Percentiles rank a stretch among this genome's conserved stretches.
These are phyloP conservation scores for Globia sparganii DNA, from an alignment of 2,888 invertebrate species.

Conservation along the genomic window DNA sequence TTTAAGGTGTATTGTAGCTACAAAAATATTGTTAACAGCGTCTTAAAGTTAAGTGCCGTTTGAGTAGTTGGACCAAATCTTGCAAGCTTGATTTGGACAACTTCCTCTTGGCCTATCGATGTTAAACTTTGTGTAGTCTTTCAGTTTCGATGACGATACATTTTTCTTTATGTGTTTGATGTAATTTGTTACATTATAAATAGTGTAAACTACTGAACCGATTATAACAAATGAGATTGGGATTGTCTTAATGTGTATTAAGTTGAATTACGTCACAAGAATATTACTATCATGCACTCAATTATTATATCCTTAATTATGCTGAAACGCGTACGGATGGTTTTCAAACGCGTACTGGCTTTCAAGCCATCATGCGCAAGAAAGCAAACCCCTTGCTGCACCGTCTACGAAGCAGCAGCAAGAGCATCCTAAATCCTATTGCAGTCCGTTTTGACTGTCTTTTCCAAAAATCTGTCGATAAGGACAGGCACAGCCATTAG, in stretches of 20 bases:
- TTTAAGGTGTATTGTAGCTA: background rate
- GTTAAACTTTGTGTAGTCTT: background rate
- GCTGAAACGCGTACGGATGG: no score
- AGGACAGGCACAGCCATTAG: no score
- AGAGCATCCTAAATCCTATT: no score
- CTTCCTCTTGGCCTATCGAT: background rate
- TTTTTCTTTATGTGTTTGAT: background rate
- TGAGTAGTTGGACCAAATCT: background rate
- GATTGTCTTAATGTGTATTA: no score
- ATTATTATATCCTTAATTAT: background rate
- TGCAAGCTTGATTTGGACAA: background rate
- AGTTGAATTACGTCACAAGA: no score
- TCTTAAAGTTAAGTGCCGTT: background rate
- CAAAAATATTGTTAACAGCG: background rate
- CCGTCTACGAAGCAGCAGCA: no score
- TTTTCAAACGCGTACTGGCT: no score
- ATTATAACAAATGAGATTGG: background rate
- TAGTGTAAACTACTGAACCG: background rate
- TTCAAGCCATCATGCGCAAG: no score
- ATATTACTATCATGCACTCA: background rate
- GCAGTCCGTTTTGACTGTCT: no score
- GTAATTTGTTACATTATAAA: background rate
- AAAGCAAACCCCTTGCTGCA: no score
- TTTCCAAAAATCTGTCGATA: no score
- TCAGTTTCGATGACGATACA: background rate